Percentiles rank a stretch among this genome's conserved stretches.
These are phyloP conservation scores for Heterodera schachtii DNA, from an alignment of 1,140 invertebrate genomes.

Conservation along the genomic window DNA sequence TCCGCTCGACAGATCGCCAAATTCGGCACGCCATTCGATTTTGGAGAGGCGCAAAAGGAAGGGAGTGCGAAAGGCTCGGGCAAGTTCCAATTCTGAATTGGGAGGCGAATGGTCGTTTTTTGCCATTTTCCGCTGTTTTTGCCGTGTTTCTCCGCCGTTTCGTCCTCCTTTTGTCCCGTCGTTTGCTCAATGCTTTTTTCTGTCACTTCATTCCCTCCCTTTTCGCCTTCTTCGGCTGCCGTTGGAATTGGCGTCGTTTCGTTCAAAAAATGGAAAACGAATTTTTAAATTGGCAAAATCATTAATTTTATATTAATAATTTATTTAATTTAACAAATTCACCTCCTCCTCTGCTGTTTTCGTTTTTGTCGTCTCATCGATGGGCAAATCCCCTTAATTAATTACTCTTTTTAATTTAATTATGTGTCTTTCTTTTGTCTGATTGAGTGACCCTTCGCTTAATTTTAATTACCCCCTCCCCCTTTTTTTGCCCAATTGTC, in stretches of 20 bases:
- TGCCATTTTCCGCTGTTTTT: background rate
- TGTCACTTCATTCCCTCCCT: background rate
- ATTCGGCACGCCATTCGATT: conserved; percentile 25
- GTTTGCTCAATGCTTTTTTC: background rate
- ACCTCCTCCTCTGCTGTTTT: too few species aligned
- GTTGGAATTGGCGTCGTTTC: background rate
- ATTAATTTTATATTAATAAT: too few species aligned
- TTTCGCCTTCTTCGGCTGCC: background rate
- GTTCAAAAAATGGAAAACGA: too few species aligned
- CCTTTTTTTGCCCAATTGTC: background rate
- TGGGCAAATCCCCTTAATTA: background rate
- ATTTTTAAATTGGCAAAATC: too few species aligned
- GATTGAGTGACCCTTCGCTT: background rate
- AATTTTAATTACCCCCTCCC: background rate
- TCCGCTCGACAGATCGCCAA: conserved; percentile 23
- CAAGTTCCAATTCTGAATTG: background rate
- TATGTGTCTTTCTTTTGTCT: background rate
- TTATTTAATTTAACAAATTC: too few species aligned
- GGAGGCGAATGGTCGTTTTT: background rate
- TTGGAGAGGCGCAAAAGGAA: conserved; percentile 18
- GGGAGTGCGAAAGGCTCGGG: conserved; percentile 13
- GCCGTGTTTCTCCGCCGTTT: background rate
- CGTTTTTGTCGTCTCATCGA: too few species aligned
- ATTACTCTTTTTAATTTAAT: background rate
- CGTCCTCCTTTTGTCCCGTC: background rate